Conservation (phyloP, 2,797 vertebrate genomes). For the Myripristis murdjan region DNA sequence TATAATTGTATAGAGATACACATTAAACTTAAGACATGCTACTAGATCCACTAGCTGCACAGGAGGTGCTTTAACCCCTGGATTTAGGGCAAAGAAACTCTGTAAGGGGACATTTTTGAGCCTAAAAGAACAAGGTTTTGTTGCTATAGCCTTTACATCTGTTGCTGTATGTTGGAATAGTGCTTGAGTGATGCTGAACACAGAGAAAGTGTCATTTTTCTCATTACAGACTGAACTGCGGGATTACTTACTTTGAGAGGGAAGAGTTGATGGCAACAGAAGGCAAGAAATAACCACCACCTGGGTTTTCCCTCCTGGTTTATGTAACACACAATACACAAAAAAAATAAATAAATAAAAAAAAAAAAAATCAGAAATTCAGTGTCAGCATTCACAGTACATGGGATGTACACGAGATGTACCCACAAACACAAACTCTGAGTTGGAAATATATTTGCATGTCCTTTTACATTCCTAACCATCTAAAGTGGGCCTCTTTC, state of each 20-base stretch:
- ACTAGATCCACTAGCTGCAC: not conserved
- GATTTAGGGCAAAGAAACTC: slow-evolving; percentile 3
- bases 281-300: slow-evolving; percentile 8
- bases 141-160: not conserved
- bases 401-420: not conserved
- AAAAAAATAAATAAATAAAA: not conserved
- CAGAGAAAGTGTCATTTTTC: slow-evolving; percentile 62
- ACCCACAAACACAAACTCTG: no score
- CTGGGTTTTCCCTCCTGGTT: not conserved
- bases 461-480: not conserved
- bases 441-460: no score
- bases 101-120: not conserved
- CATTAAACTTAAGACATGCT: not conserved
- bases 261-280: slow-evolving; percentile 7
- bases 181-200: slow-evolving; percentile 45
- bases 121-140: no score
- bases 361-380: not conserved
- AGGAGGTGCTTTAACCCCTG: not conserved
- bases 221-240: slow-evolving; percentile 27
- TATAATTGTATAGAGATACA: not conserved
- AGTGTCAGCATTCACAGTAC: not conserved
- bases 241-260: slow-evolving; percentile 31
- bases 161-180: slow-evolving; percentile 8
- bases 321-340: not conserved
- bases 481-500: not conserved